phyloP scores from a whole-genome alignment of 2,888 invertebrate genomes.

The Tinea trinotella region DNA sequence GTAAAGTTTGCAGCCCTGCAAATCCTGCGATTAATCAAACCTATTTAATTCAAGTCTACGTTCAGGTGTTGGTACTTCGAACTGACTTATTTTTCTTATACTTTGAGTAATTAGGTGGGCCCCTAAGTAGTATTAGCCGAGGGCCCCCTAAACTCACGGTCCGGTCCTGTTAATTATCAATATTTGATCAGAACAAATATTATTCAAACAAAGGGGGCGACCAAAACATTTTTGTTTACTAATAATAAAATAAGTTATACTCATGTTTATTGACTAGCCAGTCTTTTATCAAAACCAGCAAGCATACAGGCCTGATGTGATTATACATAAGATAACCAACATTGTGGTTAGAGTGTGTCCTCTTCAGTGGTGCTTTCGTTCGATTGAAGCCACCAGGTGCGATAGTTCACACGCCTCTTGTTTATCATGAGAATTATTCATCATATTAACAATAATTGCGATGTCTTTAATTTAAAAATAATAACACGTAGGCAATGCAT shows the following conservation, averaged over 20 bases:
- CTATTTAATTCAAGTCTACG: too few species aligned
- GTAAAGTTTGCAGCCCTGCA: too few species aligned
- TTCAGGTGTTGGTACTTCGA: too few species aligned
- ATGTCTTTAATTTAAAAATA: neutral
- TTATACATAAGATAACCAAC: constrained; percentile 9
- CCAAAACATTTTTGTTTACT: neutral
- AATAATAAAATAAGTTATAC: neutral
- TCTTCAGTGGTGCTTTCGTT: constrained; percentile 2
- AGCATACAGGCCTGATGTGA: constrained; percentile 11
- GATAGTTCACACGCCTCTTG: constrained; percentile 5
- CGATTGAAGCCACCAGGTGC: neutral
- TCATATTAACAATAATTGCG: neutral
- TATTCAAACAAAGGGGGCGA: neutral
- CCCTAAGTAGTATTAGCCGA: too few species aligned
- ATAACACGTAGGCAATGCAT: neutral
- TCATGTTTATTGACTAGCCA: neutral
- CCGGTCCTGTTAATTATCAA: too few species aligned
- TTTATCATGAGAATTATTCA: neutral
- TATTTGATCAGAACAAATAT: too few species aligned
- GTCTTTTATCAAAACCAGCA: constrained; percentile 3
- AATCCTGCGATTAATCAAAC: too few species aligned
- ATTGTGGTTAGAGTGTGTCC: constrained; percentile 8
- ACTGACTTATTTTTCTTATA: too few species aligned
- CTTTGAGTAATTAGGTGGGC: too few species aligned
- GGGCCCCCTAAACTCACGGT: too few species aligned